Evolutionary conservation across 2,888 invertebrate species (phyloP), one percentile per base, ranked within the genome.

Genomic region (Linhomoeus sp.): DNA sequence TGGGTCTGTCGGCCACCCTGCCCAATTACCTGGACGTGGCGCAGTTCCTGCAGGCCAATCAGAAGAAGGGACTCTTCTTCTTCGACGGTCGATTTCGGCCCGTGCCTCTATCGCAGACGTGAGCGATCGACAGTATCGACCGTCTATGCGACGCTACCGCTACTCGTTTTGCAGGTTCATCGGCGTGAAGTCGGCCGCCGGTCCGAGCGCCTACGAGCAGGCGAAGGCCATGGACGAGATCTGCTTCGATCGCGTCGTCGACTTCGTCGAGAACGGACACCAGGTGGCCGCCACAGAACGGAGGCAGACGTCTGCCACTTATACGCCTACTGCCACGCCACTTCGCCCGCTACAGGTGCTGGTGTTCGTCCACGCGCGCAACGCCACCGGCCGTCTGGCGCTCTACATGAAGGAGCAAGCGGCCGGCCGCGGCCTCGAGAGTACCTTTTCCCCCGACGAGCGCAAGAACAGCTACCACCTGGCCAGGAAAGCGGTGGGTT

Each of bases 21-120:
- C 97, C 97, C 1, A 97, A 97, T 67, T 99, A 97, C 66, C 67
- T 85, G 3, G 94, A 99, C 69, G 92, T 97, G 25, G 88, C 94
- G 2, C 72, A 75, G 54, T 99, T 99, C 66, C 72, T 99, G 15
- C 73, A 84, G 19, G 97, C 99, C 0, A 92, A 92, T 69, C 83
- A 85, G 0, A 76, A 80, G 64, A 61, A 59, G n/a, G 72, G 72
- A 2, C 59, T 72, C 14, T 73, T 72, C 63, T 72, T 68, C 62
- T 72, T 72, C 56, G 63, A 66, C 77, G 78, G 81, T 1, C 76
- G 88, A 5, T 90, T 87, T 65, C 76, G 97, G 1, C 94, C 97
- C 0, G 94, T 99, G 1, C 94, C 94, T 0, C 69, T 94, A 9
- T 80, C 81, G 43, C 84, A 85, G 57, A 81, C 81, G 42, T 94